A percentile compares a stretch with the other conserved stretches of the same genome.
Conservation (phyloP, 92 coral and sea anemone species). For the Palythoa caribaeorum region DNA sequence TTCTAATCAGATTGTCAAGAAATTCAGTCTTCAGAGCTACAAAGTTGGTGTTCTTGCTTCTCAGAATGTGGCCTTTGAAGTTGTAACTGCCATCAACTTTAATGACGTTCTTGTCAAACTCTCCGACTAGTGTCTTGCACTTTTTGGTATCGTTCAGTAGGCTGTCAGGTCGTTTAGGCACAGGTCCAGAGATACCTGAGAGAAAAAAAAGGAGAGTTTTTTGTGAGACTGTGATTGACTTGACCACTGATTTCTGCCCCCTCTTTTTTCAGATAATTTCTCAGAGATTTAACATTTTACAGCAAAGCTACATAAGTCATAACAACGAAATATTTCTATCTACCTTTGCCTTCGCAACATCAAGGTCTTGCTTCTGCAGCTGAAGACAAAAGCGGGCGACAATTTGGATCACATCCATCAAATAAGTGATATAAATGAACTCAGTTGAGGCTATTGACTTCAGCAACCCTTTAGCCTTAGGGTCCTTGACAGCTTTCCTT, state of each 20-base stretch:
- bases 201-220: not conserved
- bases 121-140: slow-evolving; percentile 41
- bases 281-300: too few relatives aligned
- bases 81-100: slow-evolving; percentile 41
- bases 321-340: not conserved
- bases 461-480: not conserved
- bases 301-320: too few relatives aligned
- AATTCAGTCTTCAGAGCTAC: slow-evolving; percentile 27
- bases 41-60: slow-evolving; percentile 11
- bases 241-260: too few relatives aligned
- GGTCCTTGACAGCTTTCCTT: slow-evolving; percentile 50
- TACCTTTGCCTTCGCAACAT: not conserved
- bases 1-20: slow-evolving; percentile 11
- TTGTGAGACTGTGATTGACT: not conserved
- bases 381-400: not conserved
- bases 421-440: not conserved
- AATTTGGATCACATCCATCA: not conserved
- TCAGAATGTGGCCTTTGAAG: slow-evolving; percentile 43
- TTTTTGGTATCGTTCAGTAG: slow-evolving; percentile 45
- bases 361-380: not conserved
- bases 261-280: too few relatives aligned
- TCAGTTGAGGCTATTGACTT: slow-evolving; percentile 30
- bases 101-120: slow-evolving; percentile 24
- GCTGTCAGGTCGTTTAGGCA: slow-evolving; percentile 46
- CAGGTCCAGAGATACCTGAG: slow-evolving; percentile 34